A percentile compares a stretch with the other conserved stretches of the same genome.
Evolutionary conservation across 2,797 vertebrate species (phyloP).

Genomic region (Pseudochirops corinnae): DNA sequence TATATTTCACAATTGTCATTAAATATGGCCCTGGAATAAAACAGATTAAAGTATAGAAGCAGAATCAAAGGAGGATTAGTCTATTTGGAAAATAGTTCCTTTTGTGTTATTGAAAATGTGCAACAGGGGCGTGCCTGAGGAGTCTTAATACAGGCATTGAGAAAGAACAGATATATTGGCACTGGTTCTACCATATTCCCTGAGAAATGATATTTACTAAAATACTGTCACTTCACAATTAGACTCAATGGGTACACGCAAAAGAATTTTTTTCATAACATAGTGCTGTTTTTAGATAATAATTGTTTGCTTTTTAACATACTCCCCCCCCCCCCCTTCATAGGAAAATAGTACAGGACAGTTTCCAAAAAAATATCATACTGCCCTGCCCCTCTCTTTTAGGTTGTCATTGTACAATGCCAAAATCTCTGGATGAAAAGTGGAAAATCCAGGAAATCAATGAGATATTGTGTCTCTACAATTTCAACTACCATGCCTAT

Average conservation of each 20-base stretch:
- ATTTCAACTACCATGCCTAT: slow-evolving; percentile 22
- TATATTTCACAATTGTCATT: background rate
- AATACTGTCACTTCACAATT: background rate
- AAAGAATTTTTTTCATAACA: too few relatives aligned
- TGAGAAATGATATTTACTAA: background rate
- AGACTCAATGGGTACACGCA: background rate
- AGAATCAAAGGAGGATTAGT: background rate
- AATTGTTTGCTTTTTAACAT: background rate
- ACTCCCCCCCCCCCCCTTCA: too few relatives aligned
- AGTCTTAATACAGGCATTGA: background rate
- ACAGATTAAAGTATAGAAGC: background rate
- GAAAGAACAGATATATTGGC: background rate
- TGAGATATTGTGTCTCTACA: slow-evolving; percentile 30
- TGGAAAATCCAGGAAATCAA: slow-evolving; percentile 32
- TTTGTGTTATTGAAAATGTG: background rate
- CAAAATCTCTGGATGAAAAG: slow-evolving; percentile 1
- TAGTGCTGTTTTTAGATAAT: background rate
- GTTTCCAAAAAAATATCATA: background rate
- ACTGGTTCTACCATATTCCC: background rate
- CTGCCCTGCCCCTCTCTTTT: background rate
- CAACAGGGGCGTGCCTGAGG: background rate
- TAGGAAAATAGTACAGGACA: background rate
- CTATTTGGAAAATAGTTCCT: background rate
- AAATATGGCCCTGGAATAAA: background rate
- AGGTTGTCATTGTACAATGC: background rate